Conservation (phyloP, 2,797 vertebrate genomes). For the Acestrorhynchus altus region DNA sequence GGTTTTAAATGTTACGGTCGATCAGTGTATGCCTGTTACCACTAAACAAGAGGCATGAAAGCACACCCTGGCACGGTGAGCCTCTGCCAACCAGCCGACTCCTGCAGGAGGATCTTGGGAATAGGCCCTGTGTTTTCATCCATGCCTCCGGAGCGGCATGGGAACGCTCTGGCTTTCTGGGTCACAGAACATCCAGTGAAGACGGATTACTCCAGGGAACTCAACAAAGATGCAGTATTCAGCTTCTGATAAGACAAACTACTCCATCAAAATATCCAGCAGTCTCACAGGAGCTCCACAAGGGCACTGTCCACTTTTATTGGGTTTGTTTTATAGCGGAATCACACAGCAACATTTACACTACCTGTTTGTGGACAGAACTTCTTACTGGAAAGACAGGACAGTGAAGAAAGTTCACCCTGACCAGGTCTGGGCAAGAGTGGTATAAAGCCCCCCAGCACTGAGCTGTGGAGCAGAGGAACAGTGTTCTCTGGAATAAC, state of each 20-base stretch:
- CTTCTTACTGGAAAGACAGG: too few relatives aligned
- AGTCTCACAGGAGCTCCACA: slow-evolving; percentile 60
- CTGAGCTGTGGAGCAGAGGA: too few relatives aligned
- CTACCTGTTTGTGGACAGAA: too few relatives aligned
- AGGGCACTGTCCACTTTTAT: slow-evolving; percentile 1
- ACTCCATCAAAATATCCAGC: slow-evolving; percentile 59
- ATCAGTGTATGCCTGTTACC: not conserved
- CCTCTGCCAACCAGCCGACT: slow-evolving; percentile 53
- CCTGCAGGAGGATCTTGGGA: slow-evolving; percentile 66
- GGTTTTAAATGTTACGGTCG: too few relatives aligned
- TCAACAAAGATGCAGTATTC: slow-evolving; percentile 73
- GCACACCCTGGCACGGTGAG: slow-evolving; percentile 36
- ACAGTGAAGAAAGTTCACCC: too few relatives aligned
- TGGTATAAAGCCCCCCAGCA: too few relatives aligned
- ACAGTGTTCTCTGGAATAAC: too few relatives aligned
- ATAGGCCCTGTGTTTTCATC: slow-evolving; percentile 74
- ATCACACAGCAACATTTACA: too few relatives aligned
- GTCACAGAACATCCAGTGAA: slow-evolving; percentile 78
- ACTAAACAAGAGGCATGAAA: not conserved
- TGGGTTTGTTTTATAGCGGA: too few relatives aligned
- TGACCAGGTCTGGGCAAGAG: too few relatives aligned
- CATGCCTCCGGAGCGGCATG: slow-evolving; percentile 71
- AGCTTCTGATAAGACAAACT: slow-evolving; percentile 72
- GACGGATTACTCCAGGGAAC: slow-evolving; percentile 79
- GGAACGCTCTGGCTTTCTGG: slow-evolving; percentile 78